A percentile compares a stretch with the other conserved stretches of the same genome.
phyloP scores from a whole-genome alignment of 1,140 invertebrate genomes.

The Cecropterus lyciades region DNA sequence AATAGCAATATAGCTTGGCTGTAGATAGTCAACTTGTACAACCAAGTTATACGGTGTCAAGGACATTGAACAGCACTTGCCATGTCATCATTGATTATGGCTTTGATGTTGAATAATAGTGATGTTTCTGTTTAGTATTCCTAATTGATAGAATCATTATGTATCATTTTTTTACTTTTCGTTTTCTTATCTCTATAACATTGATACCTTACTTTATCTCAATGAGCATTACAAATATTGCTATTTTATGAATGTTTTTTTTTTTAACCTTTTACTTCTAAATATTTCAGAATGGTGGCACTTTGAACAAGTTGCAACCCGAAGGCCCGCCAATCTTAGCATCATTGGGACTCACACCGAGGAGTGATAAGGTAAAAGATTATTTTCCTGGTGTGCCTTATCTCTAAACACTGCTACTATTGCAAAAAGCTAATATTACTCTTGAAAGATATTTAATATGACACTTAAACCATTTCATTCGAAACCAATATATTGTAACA shows the following conservation, averaged over 20 bases:
- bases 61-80: conserved; percentile 60
- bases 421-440: conserved; percentile 26
- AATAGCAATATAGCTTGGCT: conserved; percentile 23
- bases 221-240: not conserved
- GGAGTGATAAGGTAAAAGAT: conserved; percentile 83
- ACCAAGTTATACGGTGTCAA: conserved; percentile 58
- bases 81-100: conserved; percentile 43
- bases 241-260: not conserved
- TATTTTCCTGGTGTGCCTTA: conserved; percentile 53
- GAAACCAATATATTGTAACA: too few relatives aligned
- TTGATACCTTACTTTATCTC: not conserved
- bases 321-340: conserved; percentile 83
- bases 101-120: not conserved
- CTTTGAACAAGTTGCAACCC: conserved; percentile 69
- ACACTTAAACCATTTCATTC: conserved; percentile 43
- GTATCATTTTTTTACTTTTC: not conserved
- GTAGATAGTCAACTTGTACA: conserved; percentile 24
- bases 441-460: conserved; percentile 44
- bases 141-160: conserved; percentile 1
- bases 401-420: conserved; percentile 47
- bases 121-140: not conserved
- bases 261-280: not conserved
- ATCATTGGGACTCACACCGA: conserved; percentile 80
- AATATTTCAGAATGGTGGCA: conserved; percentile 64
- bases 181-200: not conserved